These are phyloP conservation scores for Lacerta bilineata DNA, from an alignment of 2,797 vertebrate genomes.

Conservation along the genomic window DNA sequence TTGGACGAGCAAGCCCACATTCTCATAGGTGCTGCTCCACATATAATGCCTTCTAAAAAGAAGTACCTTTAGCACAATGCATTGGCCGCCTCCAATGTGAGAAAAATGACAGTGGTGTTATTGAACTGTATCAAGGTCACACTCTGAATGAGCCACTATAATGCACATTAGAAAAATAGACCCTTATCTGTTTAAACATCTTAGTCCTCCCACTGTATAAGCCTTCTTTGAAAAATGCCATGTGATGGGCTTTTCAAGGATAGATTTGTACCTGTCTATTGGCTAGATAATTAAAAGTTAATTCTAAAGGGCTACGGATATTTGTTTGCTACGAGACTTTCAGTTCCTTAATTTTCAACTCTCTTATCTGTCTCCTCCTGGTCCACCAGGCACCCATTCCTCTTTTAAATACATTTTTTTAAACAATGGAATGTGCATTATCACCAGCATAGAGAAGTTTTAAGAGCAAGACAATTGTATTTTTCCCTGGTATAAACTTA, in stretches of 20 bases:
- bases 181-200: neutral
- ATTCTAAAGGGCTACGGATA: neutral
- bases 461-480: neutral
- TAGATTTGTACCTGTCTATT: constrained; percentile 3
- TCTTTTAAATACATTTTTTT: neutral
- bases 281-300: constrained; percentile 41
- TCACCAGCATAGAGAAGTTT: neutral
- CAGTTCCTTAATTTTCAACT: constrained; percentile 9
- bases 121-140: neutral
- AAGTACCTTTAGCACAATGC: neutral
- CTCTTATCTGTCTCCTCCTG: constrained; percentile 32
- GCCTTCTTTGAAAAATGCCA: constrained; percentile 39
- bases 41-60: constrained; percentile 26
- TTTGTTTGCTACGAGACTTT: constrained; percentile 22
- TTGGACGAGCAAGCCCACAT: neutral
- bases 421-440: constrained; percentile 8
- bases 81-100: neutral
- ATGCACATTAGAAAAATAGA: constrained; percentile 20
- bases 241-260: neutral
- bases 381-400: constrained; percentile 7
- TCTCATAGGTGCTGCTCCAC: constrained; percentile 26
- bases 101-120: neutral
- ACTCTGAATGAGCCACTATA: neutral
- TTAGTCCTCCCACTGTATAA: neutral
- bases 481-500: constrained; percentile 25